Conservation (phyloP, 2,113 vertebrate species). For the Geococcyx californianus region DNA sequence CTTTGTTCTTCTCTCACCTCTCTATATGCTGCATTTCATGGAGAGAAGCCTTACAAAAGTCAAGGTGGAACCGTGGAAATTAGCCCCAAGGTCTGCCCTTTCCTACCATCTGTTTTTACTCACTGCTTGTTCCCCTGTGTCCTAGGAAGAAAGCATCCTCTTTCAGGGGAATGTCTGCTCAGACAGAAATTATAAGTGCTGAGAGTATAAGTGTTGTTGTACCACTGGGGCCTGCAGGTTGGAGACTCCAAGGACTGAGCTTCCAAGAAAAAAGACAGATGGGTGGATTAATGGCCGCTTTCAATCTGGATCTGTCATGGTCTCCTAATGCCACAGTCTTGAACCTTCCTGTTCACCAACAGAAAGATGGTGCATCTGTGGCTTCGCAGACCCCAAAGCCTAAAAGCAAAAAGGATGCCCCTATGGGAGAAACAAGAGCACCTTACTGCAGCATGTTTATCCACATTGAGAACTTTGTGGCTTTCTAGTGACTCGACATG, state of each 20-base stretch:
- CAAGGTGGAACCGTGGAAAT: background rate
- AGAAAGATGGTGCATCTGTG: background rate
- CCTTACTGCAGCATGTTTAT: background rate
- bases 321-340: background rate
- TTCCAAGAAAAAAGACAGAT: background rate
- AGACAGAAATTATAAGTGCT: constrained; percentile 1
- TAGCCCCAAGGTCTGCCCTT: background rate
- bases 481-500: background rate
- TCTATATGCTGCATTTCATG: background rate
- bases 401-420: background rate
- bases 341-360: background rate
- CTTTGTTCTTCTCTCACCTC: background rate
- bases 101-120: constrained; percentile 4
- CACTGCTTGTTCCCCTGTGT: background rate
- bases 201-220: background rate
- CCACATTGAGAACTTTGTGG: background rate
- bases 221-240: background rate
- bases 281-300: background rate
- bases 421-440: background rate
- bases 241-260: background rate
- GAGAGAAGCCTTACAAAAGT: background rate
- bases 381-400: background rate
- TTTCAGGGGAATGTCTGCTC: background rate
- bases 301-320: background rate
- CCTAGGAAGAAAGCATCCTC: background rate